These are phyloP conservation scores for Gobiocypris rarus DNA, from an alignment of 2,113 vertebrate genomes.

Conservation along the genomic window DNA sequence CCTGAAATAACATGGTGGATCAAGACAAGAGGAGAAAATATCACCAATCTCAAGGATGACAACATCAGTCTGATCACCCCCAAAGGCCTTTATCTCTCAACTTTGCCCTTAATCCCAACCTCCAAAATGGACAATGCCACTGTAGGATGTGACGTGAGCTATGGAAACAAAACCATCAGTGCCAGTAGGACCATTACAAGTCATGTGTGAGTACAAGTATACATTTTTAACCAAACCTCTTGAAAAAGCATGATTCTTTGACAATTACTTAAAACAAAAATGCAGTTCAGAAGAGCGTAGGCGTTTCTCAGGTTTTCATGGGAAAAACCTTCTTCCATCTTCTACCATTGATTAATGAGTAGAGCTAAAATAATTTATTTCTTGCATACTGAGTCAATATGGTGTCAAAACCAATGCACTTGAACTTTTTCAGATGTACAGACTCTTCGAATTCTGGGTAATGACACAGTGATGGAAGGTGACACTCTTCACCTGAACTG, in stretches of 20 bases:
- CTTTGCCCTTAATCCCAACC: conserved; percentile 55
- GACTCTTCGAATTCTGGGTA: background rate
- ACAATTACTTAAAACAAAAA: background rate
- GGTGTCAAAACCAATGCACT: background rate
- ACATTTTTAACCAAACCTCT: background rate
- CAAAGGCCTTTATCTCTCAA: conserved; percentile 38
- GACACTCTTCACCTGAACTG: conserved; percentile 23
- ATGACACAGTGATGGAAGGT: background rate
- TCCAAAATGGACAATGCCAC: conserved; percentile 47
- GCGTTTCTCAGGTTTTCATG: background rate
- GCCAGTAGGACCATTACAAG: conserved; percentile 38
- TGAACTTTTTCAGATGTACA: background rate
- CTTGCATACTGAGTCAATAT: background rate
- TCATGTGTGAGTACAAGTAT: conserved; percentile 56
- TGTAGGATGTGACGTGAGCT: conserved; percentile 54
- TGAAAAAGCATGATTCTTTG: no score
- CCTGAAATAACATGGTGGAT: conserved; percentile 59
- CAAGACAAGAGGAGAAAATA: conserved; percentile 15
- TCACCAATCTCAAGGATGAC: background rate
- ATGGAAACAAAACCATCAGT: background rate
- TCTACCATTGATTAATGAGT: conserved; percentile 29
- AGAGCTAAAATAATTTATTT: conserved; percentile 37
- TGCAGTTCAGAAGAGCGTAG: background rate
- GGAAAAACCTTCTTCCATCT: background rate
- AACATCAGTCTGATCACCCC: background rate